These are phyloP conservation scores for Meganola albula DNA, from an alignment of 2,888 invertebrate genomes.

Conservation along the genomic window DNA sequence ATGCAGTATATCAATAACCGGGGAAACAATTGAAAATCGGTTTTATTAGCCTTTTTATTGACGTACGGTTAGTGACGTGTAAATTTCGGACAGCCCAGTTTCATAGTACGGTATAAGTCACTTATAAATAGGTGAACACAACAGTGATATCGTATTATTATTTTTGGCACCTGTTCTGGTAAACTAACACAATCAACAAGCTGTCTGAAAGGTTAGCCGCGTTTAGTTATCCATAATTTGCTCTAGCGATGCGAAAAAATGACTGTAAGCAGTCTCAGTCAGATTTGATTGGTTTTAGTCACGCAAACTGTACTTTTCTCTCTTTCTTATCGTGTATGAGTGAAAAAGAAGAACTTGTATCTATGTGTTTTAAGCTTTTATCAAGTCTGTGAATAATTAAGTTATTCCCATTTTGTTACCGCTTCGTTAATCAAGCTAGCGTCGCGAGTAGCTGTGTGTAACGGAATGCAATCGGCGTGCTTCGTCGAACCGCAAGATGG, in stretches of 20 bases:
- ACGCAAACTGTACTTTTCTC: constrained; percentile 24
- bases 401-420: constrained; percentile 12
- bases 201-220: constrained; percentile 9
- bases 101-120: too few relatives aligned
- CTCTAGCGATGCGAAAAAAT: constrained; percentile 17
- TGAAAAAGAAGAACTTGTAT: constrained; percentile 9
- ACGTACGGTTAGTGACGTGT: too few relatives aligned
- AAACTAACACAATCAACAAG: constrained; percentile 19
- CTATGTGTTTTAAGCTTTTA: neutral
- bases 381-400: constrained; percentile 1
- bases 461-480: constrained; percentile 46
- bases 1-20: too few relatives aligned
- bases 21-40: too few relatives aligned
- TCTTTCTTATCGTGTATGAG: constrained; percentile 10
- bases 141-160: too few relatives aligned
- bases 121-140: too few relatives aligned
- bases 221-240: constrained; percentile 15
- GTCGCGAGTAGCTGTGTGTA: constrained; percentile 32
- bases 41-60: too few relatives aligned
- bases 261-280: constrained; percentile 19
- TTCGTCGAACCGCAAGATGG: constrained; percentile 29
- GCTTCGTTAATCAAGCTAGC: constrained; percentile 36
- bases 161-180: constrained; percentile 12
- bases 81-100: too few relatives aligned
- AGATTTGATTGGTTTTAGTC: constrained; percentile 25